Conservation (phyloP, 2,797 vertebrate species). For the Coccyzus lansbergi region DNA sequence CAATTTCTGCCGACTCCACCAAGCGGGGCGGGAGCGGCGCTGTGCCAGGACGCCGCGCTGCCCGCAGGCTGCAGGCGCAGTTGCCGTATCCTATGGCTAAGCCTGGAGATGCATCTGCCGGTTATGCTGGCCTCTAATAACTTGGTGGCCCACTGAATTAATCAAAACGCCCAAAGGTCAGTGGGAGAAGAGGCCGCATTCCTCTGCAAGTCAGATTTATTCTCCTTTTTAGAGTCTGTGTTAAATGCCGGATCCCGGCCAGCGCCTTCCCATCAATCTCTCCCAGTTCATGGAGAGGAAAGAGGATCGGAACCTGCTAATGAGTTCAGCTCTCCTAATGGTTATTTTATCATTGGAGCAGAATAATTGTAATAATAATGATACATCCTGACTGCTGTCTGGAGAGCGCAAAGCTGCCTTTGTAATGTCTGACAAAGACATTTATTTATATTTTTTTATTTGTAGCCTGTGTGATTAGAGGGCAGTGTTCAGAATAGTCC, state of each 20-base stretch:
- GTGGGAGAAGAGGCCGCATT: background rate
- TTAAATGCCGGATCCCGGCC: background rate
- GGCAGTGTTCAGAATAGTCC: slow-evolving; percentile 25
- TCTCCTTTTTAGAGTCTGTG: background rate
- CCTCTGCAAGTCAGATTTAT: background rate
- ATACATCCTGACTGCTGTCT: slow-evolving; percentile 23
- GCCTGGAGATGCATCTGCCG: background rate
- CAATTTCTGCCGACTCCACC: background rate
- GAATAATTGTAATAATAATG: slow-evolving; percentile 40
- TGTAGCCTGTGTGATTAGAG: slow-evolving; percentile 45
- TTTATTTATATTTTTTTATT: slow-evolving; percentile 48
- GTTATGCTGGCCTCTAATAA: background rate
- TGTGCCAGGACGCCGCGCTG: background rate
- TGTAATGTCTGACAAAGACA: slow-evolving; percentile 36
- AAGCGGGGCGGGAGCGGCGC: background rate
- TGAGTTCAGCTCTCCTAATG: slow-evolving; percentile 41
- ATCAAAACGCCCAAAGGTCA: background rate
- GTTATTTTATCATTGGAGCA: slow-evolving; percentile 48
- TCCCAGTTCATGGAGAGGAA: background rate
- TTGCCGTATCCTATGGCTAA: accelerated
- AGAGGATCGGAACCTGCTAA: slow-evolving; percentile 29
- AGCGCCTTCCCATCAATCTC: slow-evolving; percentile 20
- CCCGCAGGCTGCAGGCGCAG: background rate
- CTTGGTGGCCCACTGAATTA: background rate
- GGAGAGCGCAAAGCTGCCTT: background rate